Evolutionary conservation across 2,888 invertebrate genomes (phyloP).

Genomic region (Aphidoletes aphidimyza): DNA sequence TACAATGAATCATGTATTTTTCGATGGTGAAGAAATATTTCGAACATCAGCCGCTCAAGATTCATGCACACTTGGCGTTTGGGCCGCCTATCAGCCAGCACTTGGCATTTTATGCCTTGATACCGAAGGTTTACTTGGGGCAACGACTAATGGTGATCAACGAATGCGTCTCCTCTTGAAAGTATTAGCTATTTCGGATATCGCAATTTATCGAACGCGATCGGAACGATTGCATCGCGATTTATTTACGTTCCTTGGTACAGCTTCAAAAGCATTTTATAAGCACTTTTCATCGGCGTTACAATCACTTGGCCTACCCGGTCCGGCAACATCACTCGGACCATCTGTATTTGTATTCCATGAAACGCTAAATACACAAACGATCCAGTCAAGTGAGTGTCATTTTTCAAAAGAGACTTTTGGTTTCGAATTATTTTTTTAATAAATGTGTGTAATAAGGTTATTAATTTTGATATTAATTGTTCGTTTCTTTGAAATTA

Average conservation of each 20-base stretch:
- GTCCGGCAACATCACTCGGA: slow-evolving; percentile 70
- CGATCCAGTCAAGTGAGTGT: slow-evolving; percentile 69
- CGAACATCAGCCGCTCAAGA: slow-evolving; percentile 67
- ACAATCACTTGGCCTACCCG: slow-evolving; percentile 62
- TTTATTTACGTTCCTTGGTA: slow-evolving; percentile 80
- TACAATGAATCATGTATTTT: slow-evolving; percentile 79
- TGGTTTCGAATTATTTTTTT: slow-evolving; percentile 37
- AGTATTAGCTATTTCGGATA: slow-evolving; percentile 81
- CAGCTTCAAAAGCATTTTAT: slow-evolving; percentile 79
- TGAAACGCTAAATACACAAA: slow-evolving; percentile 79
- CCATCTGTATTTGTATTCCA: slow-evolving; percentile 83
- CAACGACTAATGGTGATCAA: slow-evolving; percentile 62
- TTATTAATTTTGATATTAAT: not conserved
- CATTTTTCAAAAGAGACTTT: too few species aligned
- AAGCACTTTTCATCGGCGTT: slow-evolving; percentile 75
- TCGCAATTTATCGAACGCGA: slow-evolving; percentile 77
- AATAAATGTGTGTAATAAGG: not conserved
- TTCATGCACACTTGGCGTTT: slow-evolving; percentile 82
- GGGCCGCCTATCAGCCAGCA: slow-evolving; percentile 77
- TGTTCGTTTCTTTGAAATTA: slow-evolving; percentile 59
- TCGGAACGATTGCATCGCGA: slow-evolving; percentile 80
- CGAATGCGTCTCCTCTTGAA: slow-evolving; percentile 77
- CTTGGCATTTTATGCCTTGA: slow-evolving; percentile 78
- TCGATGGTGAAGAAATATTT: slow-evolving; percentile 71
- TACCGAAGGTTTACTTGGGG: slow-evolving; percentile 81